Base-by-base conservation (phyloP, 2,113 vertebrate genomes). In the Rhinoderma darwinii region DNA sequence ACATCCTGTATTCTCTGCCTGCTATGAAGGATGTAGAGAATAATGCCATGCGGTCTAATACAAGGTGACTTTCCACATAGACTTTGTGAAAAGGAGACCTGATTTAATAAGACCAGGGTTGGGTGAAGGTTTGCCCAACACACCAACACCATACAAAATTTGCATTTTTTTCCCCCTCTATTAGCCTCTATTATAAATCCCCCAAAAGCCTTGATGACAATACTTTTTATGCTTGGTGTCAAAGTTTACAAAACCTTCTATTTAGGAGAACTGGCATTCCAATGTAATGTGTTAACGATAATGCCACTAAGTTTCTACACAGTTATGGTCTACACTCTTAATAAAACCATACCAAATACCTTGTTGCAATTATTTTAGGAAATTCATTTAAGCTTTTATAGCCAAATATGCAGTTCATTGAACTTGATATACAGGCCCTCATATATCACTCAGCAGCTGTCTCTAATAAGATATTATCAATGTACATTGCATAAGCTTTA, bases 381-480 rank as follows among this genome's bases (percentile, higher is more conserved):
- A 59, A 78, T 43, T 37, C 37, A n/a, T 51, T 86, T 50, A 39
- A 27, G 25, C 30, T 51, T 74, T 86, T 51, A 44, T 85, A 14
- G 73, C 72, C 35, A 84, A 72, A 83, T 50, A 74, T 74, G 32
- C 25, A 59, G 51, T 54, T 59, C n/a, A 84, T 59, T 84, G 70
- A 63, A 59, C 83, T 77, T 85, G 54, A 84, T 59, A 44, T 61
- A 63, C 14, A 35, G 56, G 56, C 70, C 37, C 39, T 43, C 47
- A 43, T 85, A 77, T 85, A 35, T 85, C 27, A 78, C 44, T 61
- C 56, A 47, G 47, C 84, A 85, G 84, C 72, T 85, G 73, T 76
- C 39, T 77, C 39, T 59, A 85, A 66, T 85, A 59, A 77, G 83
- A 84, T 77, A 85, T 77, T 85, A 63, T 85, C 74, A 66, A 20